Percentiles rank a stretch among this genome's conserved stretches.
Evolutionary conservation across 2,888 invertebrate genomes (phyloP).

Genomic region (Craniophora ligustri): DNA sequence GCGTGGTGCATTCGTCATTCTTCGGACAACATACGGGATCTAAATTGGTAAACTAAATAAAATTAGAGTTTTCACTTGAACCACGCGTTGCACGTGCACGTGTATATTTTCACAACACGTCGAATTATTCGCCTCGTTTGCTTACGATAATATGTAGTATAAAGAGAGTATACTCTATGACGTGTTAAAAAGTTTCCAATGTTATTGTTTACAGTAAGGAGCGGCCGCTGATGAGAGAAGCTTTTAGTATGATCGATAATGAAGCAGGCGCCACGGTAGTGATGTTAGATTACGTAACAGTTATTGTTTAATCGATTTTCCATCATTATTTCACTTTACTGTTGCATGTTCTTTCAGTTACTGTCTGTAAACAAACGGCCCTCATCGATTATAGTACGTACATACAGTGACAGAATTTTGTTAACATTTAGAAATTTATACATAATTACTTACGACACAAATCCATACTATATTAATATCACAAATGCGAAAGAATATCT

Average conservation of each 20-base stretch:
- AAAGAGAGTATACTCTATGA: constrained; percentile 70
- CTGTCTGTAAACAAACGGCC: neutral
- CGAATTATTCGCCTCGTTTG: constrained; percentile 83
- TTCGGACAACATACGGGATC: constrained; percentile 42
- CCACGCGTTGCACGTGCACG: constrained; percentile 76
- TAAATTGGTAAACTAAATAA: constrained; percentile 57
- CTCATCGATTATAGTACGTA: neutral
- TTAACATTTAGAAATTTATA: no score
- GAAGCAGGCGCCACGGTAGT: constrained; percentile 56
- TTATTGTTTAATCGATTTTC: constrained; percentile 37
- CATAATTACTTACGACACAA: no score
- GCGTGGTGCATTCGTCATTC: constrained; percentile 48
- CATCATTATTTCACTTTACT: constrained; percentile 18
- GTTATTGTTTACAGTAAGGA: constrained; percentile 85
- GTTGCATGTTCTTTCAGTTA: constrained; percentile 6
- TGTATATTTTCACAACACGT: constrained; percentile 84
- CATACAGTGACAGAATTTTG: neutral
- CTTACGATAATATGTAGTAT: constrained; percentile 65
- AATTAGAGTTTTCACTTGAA: constrained; percentile 60
- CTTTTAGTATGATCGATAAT: constrained; percentile 73
- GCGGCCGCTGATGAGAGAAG: constrained; percentile 76
- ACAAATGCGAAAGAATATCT: no score
- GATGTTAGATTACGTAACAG: constrained; percentile 35
- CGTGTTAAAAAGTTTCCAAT: constrained; percentile 85
- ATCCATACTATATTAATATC: no score